A percentile compares a stretch with the other conserved stretches of the same genome.
Conservation (phyloP, 2,113 vertebrate genomes). For the Sorex fumeus region DNA sequence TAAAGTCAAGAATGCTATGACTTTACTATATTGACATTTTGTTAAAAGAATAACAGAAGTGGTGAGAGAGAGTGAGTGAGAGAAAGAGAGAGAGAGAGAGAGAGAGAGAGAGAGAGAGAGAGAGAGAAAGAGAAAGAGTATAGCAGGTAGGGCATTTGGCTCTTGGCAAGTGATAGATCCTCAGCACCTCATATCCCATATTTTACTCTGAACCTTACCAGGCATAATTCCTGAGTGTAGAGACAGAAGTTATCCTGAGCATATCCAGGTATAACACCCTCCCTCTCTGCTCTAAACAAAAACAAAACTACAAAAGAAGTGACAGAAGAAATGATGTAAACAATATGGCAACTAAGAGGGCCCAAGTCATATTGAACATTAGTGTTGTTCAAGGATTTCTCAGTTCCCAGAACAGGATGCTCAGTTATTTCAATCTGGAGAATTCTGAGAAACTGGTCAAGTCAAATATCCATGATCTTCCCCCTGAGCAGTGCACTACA, state of each 20-base stretch:
- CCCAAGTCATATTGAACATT: neutral
- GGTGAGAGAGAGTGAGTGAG: too few relatives aligned
- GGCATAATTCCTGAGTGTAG: too few relatives aligned
- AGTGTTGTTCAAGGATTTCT: neutral
- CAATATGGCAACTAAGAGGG: neutral
- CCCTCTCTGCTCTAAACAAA: too few relatives aligned
- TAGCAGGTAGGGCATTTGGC: too few relatives aligned
- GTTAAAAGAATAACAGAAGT: neutral
- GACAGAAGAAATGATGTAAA: conserved; percentile 28
- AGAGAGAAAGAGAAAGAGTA: too few relatives aligned
- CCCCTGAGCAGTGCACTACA: neutral
- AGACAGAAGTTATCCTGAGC: too few relatives aligned
- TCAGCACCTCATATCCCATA: too few relatives aligned
- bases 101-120: too few relatives aligned
- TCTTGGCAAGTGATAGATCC: too few relatives aligned
- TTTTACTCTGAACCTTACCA: too few relatives aligned
- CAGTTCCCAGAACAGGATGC: neutral
- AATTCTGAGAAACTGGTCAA: conserved; percentile 9
- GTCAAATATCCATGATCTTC: neutral
- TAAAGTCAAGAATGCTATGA: neutral
- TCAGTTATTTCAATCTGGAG: neutral
- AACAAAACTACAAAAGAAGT: neutral
- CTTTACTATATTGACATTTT: neutral
- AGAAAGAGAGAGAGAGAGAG: too few relatives aligned
- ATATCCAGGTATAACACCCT: too few relatives aligned